Evolutionary conservation across 2,888 invertebrate genomes (phyloP).

Genomic region (Lysandra bellargus): DNA sequence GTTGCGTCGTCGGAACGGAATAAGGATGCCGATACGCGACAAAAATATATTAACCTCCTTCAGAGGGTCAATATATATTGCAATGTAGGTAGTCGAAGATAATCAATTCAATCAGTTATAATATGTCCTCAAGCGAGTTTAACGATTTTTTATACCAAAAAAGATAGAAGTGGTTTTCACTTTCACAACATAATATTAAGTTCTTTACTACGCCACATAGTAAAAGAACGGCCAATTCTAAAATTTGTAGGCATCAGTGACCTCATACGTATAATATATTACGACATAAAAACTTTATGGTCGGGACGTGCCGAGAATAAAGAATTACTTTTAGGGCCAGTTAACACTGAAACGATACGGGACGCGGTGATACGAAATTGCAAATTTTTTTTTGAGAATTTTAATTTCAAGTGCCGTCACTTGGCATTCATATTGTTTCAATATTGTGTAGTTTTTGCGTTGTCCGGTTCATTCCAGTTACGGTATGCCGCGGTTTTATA

Average conservation of each 20-base stretch:
- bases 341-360: not conserved
- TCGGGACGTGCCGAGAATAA: not conserved
- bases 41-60: not conserved
- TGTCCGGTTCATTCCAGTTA: too few relatives aligned
- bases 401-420: too few relatives aligned
- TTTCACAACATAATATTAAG: not conserved
- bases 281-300: conserved; percentile 3
- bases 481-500: too few relatives aligned
- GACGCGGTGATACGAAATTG: not conserved
- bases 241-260: conserved; percentile 14
- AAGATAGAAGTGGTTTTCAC: not conserved
- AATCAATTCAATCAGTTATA: too few relatives aligned
- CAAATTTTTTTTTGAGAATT: too few relatives aligned
- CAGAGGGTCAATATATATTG: too few relatives aligned
- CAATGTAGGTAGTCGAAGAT: too few relatives aligned
- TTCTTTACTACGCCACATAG: not conserved
- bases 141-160: not conserved
- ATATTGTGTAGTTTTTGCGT: too few relatives aligned
- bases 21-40: not conserved
- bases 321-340: not conserved
- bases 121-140: not conserved
- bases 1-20: not conserved
- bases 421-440: too few relatives aligned
- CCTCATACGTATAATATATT: conserved; percentile 6
- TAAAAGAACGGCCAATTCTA: not conserved